A percentile compares a stretch with the other conserved stretches of the same genome.
These are phyloP conservation scores for Aplocera efformata DNA, from an alignment of 2,888 invertebrate genomes.

Conservation along the genomic window DNA sequence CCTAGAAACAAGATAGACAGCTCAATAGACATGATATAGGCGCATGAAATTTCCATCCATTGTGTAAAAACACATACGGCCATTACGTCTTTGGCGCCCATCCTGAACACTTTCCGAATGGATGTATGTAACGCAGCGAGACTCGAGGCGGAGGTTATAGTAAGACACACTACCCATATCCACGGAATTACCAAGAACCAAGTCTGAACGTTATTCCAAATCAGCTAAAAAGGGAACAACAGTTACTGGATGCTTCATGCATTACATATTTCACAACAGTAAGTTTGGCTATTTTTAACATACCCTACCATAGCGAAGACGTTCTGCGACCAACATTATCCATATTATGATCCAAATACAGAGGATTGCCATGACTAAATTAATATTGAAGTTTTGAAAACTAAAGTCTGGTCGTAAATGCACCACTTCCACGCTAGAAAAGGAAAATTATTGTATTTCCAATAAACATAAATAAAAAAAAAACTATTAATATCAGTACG, in stretches of 20 bases:
- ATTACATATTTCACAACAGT: too few relatives aligned
- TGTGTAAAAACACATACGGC: constrained; percentile 39
- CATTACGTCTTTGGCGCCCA: constrained; percentile 49
- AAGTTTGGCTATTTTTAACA: constrained; percentile 26
- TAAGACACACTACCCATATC: constrained; percentile 48
- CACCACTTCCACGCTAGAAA: constrained; percentile 56
- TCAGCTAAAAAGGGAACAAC: constrained; percentile 45
- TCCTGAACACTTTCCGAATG: constrained; percentile 41
- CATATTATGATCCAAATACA: constrained; percentile 54
- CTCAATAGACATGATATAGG: too few relatives aligned
- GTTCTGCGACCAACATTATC: constrained; percentile 51
- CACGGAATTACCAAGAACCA: constrained; percentile 56
- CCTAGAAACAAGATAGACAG: constrained; percentile 37
- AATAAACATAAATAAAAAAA: too few relatives aligned
- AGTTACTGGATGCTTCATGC: constrained; percentile 1
- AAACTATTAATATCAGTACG: too few relatives aligned
- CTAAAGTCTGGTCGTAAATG: constrained; percentile 41
- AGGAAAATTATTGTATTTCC: constrained; percentile 1
- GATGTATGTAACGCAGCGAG: constrained; percentile 31
- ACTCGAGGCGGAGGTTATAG: constrained; percentile 36
- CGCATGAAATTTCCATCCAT: too few relatives aligned
- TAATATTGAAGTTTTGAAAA: constrained; percentile 42
- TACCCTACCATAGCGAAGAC: constrained; percentile 49
- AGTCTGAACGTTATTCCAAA: constrained; percentile 60
- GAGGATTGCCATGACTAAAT: constrained; percentile 39